A percentile compares a stretch with the other conserved stretches of the same genome.
Conservation (phyloP, 2,888 invertebrate species). For the Theretra japonica region DNA sequence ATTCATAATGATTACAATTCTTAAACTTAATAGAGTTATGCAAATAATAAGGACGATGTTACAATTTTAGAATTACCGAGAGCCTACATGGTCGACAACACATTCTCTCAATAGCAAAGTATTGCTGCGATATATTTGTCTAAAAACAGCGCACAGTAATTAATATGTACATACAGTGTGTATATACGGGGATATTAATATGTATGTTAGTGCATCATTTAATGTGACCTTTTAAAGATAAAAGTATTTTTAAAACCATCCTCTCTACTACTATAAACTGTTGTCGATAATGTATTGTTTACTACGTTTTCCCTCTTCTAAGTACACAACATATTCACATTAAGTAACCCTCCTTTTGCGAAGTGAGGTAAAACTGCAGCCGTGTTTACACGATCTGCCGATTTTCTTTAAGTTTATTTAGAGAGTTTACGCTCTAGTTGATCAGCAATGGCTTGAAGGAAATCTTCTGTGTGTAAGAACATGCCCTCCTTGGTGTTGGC, state of each 20-base stretch:
- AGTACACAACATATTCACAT: background rate
- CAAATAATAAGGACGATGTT: too few species aligned
- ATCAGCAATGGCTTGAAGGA: constrained; percentile 91
- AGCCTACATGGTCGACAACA: background rate
- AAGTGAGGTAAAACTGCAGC: background rate
- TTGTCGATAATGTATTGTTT: background rate
- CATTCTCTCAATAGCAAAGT: background rate
- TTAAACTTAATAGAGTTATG: too few species aligned
- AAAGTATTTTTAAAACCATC: background rate
- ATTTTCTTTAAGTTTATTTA: constrained; percentile 50
- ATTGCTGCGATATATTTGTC: background rate
- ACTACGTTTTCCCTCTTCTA: background rate
- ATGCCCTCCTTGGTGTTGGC: constrained; percentile 92
- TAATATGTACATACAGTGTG: background rate
- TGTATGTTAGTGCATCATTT: background rate
- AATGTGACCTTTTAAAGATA: background rate
- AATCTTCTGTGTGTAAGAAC: constrained; percentile 94
- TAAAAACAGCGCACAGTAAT: background rate
- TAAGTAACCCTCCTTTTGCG: background rate
- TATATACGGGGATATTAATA: too few species aligned
- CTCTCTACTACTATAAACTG: background rate
- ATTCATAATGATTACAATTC: too few species aligned
- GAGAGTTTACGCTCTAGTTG: constrained; percentile 85
- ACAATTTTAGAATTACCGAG: too few species aligned
- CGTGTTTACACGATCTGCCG: background rate